Percentiles rank a stretch among this genome's conserved stretches.
phyloP scores from a whole-genome alignment of 2,888 invertebrate genomes.

The Trachelus troglodyta region DNA sequence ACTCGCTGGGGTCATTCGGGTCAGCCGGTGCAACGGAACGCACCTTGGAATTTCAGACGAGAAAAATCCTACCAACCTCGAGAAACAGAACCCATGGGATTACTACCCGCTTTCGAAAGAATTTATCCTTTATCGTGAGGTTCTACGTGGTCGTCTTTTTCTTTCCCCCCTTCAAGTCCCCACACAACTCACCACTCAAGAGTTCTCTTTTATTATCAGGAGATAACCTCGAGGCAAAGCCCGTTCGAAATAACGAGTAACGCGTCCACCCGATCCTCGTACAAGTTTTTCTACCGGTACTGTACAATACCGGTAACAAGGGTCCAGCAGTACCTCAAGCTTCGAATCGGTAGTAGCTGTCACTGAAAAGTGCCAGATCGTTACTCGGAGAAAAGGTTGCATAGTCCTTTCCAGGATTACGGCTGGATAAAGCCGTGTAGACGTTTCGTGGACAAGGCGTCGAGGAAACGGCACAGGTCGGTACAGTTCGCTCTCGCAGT shows the following conservation, averaged over 20 bases:
- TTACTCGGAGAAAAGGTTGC: background rate
- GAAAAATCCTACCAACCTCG: background rate
- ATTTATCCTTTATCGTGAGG: background rate
- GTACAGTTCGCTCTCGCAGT: background rate
- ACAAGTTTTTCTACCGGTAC: background rate
- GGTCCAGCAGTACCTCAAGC: background rate
- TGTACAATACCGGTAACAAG: background rate
- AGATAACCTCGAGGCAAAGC: background rate
- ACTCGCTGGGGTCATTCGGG: background rate
- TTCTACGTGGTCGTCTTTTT: background rate
- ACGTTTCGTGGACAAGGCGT: background rate
- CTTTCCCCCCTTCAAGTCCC: background rate
- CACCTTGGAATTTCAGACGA: background rate
- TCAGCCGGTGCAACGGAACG: background rate
- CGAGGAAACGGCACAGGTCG: background rate
- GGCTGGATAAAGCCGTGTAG: background rate
- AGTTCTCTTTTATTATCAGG: background rate
- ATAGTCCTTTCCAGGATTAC: background rate
- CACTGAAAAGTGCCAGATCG: background rate
- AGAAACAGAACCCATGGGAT: background rate
- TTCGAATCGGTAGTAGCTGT: background rate
- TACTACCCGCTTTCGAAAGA: background rate
- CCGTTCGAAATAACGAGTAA: background rate
- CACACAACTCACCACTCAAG: background rate
- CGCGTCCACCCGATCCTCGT: background rate